These are phyloP conservation scores for Chaetodon trifascialis DNA, from an alignment of 2,113 vertebrate genomes.

Conservation along the genomic window DNA sequence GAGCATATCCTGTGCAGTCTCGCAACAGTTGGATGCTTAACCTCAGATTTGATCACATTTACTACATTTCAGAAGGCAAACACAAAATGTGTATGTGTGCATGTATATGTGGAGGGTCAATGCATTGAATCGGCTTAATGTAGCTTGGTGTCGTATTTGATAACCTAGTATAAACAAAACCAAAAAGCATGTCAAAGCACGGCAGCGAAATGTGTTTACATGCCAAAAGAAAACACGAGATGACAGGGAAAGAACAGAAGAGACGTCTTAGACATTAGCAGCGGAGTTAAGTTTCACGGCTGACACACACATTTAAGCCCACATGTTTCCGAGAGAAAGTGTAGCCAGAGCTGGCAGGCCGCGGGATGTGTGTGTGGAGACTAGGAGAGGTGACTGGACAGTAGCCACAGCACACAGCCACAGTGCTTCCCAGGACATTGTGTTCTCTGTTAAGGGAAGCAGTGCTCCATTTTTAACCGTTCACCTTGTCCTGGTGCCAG, in stretches of 20 bases:
- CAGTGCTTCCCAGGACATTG: conserved; percentile 75
- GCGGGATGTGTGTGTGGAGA: conserved; percentile 41
- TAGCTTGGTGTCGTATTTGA: background rate
- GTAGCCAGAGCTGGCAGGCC: conserved; percentile 54
- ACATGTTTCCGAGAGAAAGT: conserved; percentile 73
- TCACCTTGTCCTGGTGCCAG: conserved; percentile 60
- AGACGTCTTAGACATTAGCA: conserved; percentile 57
- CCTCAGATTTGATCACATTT: background rate
- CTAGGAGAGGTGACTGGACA: conserved; percentile 69
- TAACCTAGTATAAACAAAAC: conserved; percentile 28
- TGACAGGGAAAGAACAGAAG: conserved; percentile 47
- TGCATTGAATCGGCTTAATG: background rate
- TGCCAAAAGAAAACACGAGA: conserved; percentile 50
- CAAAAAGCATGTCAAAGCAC: conserved; percentile 29
- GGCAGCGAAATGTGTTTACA: conserved; percentile 33
- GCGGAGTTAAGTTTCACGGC: conserved; percentile 65
- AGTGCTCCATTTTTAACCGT: conserved; percentile 65
- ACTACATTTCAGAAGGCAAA: conserved; percentile 1
- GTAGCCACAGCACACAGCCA: conserved; percentile 61
- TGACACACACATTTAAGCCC: conserved; percentile 62
- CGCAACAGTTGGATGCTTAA: background rate
- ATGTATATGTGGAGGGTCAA: background rate
- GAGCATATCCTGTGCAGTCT: background rate
- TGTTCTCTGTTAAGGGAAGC: conserved; percentile 71
- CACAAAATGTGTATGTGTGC: background rate